Conservation (phyloP, 2,113 vertebrate genomes). For the Tragelaphus imberbis region DNA sequence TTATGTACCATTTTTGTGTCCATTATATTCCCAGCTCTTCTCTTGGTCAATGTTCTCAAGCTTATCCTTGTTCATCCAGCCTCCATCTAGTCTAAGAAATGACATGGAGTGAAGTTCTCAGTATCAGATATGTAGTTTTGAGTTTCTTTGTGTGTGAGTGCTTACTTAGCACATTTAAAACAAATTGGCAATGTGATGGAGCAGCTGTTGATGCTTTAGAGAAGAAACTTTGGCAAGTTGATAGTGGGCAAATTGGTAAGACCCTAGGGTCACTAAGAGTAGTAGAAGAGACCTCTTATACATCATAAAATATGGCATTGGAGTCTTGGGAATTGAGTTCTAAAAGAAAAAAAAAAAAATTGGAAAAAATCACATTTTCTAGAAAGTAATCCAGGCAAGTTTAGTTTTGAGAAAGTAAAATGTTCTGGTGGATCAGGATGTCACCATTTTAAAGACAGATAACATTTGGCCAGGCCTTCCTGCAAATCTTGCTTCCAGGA, state of each 20-base stretch:
- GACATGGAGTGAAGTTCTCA: background rate
- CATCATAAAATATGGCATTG: background rate
- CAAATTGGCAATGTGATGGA: background rate
- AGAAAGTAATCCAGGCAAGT: background rate
- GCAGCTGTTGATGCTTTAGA: background rate
- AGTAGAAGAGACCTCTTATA: background rate
- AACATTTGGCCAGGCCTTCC: background rate
- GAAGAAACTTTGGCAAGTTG: background rate
- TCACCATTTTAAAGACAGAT: background rate
- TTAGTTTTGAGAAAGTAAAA: background rate
- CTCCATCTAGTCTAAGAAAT: background rate
- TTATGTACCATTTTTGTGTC: too few relatives aligned
- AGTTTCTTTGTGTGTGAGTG: background rate
- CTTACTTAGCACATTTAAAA: background rate
- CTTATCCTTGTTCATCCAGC: background rate
- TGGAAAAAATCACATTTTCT: background rate
- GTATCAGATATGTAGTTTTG: background rate
- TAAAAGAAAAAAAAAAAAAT: background rate
- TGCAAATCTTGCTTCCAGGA: background rate
- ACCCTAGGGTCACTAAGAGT: background rate
- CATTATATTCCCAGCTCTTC: background rate
- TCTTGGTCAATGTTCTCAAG: background rate
- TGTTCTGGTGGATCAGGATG: background rate
- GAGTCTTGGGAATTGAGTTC: background rate
- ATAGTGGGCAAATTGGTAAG: background rate